A percentile compares a stretch with the other conserved stretches of the same genome.
Evolutionary conservation across 2,113 vertebrate genomes (phyloP).

Genomic region (Semicossyphus pulcher): DNA sequence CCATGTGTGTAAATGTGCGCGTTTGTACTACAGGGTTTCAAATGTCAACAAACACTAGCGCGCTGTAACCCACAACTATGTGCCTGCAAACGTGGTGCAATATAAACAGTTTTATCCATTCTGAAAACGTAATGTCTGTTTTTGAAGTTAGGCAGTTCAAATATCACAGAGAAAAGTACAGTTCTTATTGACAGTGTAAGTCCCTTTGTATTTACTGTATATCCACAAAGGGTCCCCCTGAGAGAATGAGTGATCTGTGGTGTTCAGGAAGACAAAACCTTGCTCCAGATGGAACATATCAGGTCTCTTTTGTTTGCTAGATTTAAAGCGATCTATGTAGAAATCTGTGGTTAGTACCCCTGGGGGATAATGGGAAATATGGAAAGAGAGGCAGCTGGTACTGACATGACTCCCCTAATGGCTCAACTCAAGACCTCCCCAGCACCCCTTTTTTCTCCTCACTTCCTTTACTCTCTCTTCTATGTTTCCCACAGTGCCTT

Average conservation of each 20-base stretch:
- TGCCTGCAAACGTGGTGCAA: neutral
- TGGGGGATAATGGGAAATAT: slow-evolving; percentile 59
- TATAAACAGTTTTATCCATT: neutral
- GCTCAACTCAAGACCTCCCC: slow-evolving; percentile 38
- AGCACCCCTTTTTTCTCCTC: slow-evolving; percentile 16
- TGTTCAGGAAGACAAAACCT: neutral
- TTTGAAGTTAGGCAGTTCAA: too few species aligned
- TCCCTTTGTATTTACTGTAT: neutral
- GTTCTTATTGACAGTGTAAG: neutral
- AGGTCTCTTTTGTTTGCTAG: slow-evolving; percentile 8
- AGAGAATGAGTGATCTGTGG: neutral
- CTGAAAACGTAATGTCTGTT: neutral
- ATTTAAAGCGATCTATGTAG: slow-evolving; percentile 48
- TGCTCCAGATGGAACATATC: slow-evolving; percentile 11
- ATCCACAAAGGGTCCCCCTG: neutral
- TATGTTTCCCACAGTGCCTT: neutral
- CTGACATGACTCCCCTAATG: slow-evolving; percentile 50
- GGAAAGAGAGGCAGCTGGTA: slow-evolving; percentile 55
- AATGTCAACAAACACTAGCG: slow-evolving; percentile 6
- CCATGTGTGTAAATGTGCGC: neutral
- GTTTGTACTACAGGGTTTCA: slow-evolving; percentile 1
- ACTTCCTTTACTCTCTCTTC: neutral
- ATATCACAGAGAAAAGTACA: too few species aligned
- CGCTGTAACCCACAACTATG: neutral
- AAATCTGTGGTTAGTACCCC: slow-evolving; percentile 37